These are phyloP conservation scores for Aleiodes testaceus DNA, from an alignment of 2,888 invertebrate genomes.

Conservation along the genomic window DNA sequence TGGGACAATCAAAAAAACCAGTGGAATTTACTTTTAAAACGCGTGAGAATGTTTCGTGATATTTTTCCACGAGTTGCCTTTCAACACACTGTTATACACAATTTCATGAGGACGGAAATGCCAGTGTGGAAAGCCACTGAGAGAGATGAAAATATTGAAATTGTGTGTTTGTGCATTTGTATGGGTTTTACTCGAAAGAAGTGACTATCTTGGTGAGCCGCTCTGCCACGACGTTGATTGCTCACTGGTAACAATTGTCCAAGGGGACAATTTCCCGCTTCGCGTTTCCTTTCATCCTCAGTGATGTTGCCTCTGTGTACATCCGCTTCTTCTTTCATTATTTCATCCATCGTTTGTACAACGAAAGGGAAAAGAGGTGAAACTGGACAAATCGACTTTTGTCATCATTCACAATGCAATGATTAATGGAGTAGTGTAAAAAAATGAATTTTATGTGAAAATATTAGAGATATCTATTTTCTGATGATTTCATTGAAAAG, in stretches of 20 bases:
- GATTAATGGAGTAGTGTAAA: neutral
- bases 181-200: slow-evolving; percentile 13
- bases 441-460: neutral
- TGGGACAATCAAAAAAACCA: slow-evolving; percentile 19
- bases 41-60: slow-evolving; percentile 55
- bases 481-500: too few relatives aligned
- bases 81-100: slow-evolving; percentile 39
- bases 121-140: slow-evolving; percentile 35
- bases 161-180: neutral
- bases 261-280: slow-evolving; percentile 45
- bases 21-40: slow-evolving; percentile 43
- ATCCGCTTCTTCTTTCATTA: slow-evolving; percentile 34
- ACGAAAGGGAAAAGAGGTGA: slow-evolving; percentile 28
- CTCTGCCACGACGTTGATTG: slow-evolving; percentile 44
- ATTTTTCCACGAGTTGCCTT: slow-evolving; percentile 50
- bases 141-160: neutral
- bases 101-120: slow-evolving; percentile 34
- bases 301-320: slow-evolving; percentile 8
- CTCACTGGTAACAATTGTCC: slow-evolving; percentile 42
- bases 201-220: slow-evolving; percentile 15
- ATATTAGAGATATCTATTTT: neutral
- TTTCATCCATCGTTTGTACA: slow-evolving; percentile 36
- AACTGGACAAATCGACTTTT: slow-evolving; percentile 9
- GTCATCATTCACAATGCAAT: neutral
- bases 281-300: slow-evolving; percentile 30